Conservation (phyloP, 2,797 vertebrate genomes). For the Pipistrellus kuhlii region DNA sequence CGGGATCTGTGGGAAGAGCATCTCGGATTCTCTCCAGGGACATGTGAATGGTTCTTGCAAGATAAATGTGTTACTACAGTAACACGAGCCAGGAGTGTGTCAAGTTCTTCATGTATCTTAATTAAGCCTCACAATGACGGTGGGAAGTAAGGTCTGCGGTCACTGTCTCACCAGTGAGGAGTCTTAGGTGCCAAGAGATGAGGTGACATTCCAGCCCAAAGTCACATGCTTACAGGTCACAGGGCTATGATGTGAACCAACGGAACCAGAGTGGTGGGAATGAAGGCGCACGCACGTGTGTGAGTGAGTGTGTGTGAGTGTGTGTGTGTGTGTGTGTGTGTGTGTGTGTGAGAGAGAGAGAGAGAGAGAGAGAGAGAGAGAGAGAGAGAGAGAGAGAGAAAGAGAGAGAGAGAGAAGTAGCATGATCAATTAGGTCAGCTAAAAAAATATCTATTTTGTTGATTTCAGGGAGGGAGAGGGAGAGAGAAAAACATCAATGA, state of each 20-base stretch:
- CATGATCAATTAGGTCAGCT: background rate
- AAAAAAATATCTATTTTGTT: background rate
- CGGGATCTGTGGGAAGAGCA: background rate
- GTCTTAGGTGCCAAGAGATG: background rate
- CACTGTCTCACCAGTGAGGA: background rate
- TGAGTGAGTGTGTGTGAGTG: no score
- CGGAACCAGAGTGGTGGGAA: background rate
- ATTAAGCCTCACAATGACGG: background rate
- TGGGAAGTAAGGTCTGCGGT: background rate
- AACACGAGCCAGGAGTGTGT: background rate
- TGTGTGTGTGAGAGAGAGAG: background rate
- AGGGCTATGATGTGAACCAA: background rate
- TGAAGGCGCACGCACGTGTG: background rate
- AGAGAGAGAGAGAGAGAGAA: background rate
- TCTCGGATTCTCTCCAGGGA: background rate
- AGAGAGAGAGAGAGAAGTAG: no score
- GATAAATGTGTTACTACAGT: background rate
- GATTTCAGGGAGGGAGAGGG: no score
- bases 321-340: background rate
- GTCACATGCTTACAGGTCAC: background rate
- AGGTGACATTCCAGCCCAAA: background rate
- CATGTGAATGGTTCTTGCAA: background rate
- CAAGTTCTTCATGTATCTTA: background rate
- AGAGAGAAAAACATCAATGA: no score
- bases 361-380: background rate